phyloP scores from a whole-genome alignment of 2,888 invertebrate species.

The Tiphia femorata region DNA sequence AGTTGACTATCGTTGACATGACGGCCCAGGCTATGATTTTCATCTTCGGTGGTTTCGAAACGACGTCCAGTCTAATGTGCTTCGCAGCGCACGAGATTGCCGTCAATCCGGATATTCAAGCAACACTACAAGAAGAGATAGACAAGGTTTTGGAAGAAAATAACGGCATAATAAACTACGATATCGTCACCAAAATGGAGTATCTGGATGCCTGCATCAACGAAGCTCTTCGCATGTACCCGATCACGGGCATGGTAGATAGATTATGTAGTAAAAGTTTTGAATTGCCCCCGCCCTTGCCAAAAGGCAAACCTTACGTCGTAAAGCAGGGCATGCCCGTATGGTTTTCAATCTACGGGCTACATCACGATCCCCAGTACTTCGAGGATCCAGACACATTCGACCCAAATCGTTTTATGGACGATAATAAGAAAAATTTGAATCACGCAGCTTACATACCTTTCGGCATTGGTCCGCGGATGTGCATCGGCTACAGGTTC shows the following conservation, averaged over 20 bases:
- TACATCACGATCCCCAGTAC: slow-evolving; percentile 63
- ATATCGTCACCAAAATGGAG: slow-evolving; percentile 68
- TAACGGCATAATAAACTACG: slow-evolving; percentile 64
- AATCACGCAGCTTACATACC: slow-evolving; percentile 58
- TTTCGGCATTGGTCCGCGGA: slow-evolving; percentile 64
- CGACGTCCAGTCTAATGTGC: slow-evolving; percentile 48
- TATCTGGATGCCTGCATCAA: slow-evolving; percentile 72
- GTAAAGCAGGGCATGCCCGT: slow-evolving; percentile 54
- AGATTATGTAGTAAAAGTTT: slow-evolving; percentile 52
- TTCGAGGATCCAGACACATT: slow-evolving; percentile 65
- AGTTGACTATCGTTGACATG: slow-evolving; percentile 61
- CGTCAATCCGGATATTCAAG: slow-evolving; percentile 68
- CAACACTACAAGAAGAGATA: slow-evolving; percentile 62
- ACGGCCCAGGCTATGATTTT: slow-evolving; percentile 68
- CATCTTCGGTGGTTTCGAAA: slow-evolving; percentile 61
- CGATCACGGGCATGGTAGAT: slow-evolving; percentile 50
- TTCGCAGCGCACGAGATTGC: slow-evolving; percentile 52
- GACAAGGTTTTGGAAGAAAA: slow-evolving; percentile 50
- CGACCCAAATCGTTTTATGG: slow-evolving; percentile 64
- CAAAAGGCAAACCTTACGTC: slow-evolving; percentile 47
- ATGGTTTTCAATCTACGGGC: slow-evolving; percentile 53
- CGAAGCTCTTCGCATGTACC: slow-evolving; percentile 55
- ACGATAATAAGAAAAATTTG: slow-evolving; percentile 56
- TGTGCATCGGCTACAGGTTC: slow-evolving; percentile 60
- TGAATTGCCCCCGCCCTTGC: slow-evolving; percentile 48